Base-by-base conservation (phyloP, 1,140 invertebrate genomes). In the Drosophila persimilis region DNA sequence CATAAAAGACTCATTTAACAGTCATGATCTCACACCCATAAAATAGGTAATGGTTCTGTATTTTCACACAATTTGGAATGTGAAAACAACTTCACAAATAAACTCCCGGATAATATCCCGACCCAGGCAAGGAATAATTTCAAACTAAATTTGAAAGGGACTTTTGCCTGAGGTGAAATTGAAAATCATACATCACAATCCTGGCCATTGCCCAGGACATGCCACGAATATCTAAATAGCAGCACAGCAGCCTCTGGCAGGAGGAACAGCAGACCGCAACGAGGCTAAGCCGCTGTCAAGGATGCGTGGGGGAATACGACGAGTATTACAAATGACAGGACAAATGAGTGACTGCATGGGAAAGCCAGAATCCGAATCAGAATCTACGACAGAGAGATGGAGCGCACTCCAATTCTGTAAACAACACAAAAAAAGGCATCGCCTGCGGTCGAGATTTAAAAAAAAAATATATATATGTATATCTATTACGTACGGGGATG, bases 171-270 rank as follows among this genome's bases (percentile, higher is more conserved):
- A 69, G 66, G 66, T 70, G 72, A 74, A 83, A 83, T 83, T 83
- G 79, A 83, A 83, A 84, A 84, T 64, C 80, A 84, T 84, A 84
- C 70, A 84, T 79, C 80, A 84, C 64, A 58, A 84, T 67, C 76
- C 61, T 79, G 71, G 75, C 73, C 79, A 81, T 62, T 65, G 64
- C 46, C 72, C 67, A 66, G 60, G 50, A 76, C 80, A 84, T 70
- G 80, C 59, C 56, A 76, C 71, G 80, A 77, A 84, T 84, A 84
- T 54, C 72, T 77, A 85, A 84, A 61, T 55, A 31, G 61, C 60
- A 60, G 73, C 24, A 56, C 46, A 15, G 15, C 57, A 69, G 35
- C 35, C 35, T 39, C 35, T 39, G 35, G 35, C 35, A 39, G 35
- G 11, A 39, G 35, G 35, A 39, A 39, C 35, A 39, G 3, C 11